Conservation (phyloP, 2,113 vertebrate genomes). For the Festucalex cinctus region DNA sequence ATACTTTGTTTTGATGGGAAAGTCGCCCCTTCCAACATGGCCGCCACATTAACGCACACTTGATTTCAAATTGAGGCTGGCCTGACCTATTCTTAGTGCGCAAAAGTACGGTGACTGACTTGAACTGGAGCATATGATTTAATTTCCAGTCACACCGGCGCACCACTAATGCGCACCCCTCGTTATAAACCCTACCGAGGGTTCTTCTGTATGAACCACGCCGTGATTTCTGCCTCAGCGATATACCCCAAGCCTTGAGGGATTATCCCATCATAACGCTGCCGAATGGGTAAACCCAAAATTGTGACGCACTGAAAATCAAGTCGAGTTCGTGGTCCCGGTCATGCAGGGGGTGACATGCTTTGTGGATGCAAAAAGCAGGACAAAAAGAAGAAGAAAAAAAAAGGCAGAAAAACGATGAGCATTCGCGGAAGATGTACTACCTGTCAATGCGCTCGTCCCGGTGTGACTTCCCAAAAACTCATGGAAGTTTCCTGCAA, state of each 20-base stretch:
- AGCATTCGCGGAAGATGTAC: constrained; percentile 40
- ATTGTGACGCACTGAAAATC: neutral
- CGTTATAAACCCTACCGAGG: too few relatives aligned
- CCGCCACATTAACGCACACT: too few relatives aligned
- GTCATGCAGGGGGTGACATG: neutral
- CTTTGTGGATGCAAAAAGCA: constrained; percentile 36
- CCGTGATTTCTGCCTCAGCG: neutral
- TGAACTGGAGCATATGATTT: too few relatives aligned
- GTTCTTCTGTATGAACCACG: neutral
- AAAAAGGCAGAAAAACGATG: constrained; percentile 12
- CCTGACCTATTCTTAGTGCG: too few relatives aligned
- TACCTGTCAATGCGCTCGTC: constrained; percentile 77
- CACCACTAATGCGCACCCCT: too few relatives aligned
- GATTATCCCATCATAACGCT: neutral
- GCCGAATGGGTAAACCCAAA: constrained; percentile 1
- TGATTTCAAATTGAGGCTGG: too few relatives aligned
- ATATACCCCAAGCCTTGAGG: constrained; percentile 5
- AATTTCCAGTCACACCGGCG: too few relatives aligned
- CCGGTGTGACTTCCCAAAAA: constrained; percentile 78
- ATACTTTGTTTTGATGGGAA: too few relatives aligned
- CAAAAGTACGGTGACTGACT: too few relatives aligned
- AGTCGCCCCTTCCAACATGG: too few relatives aligned
- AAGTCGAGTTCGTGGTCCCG: neutral
- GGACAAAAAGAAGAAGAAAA: constrained; percentile 18
- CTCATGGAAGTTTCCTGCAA: constrained; percentile 80